Base-by-base conservation (phyloP, 2,113 vertebrate species). In the Pedionomus torquatus region DNA sequence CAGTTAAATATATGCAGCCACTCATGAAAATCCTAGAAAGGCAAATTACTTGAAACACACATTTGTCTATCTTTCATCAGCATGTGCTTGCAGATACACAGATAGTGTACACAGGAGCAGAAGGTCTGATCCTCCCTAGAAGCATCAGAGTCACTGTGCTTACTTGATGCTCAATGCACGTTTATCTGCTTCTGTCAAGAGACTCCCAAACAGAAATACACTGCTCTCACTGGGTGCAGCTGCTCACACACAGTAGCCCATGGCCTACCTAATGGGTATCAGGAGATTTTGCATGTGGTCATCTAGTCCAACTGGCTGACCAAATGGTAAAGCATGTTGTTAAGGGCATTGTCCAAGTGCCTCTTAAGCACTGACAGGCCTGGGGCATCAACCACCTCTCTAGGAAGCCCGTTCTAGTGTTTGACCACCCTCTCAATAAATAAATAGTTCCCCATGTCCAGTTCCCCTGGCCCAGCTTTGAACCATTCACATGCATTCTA, bases 1-100 rank as follows among this genome's bases (percentile, higher is more conserved):
- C n/a, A 75, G 78, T 69, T 63, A 69, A 43, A 52, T 71, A 39
- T 18, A 31, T 41, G 4, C 25, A 90, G 35, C 16, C 20, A 35
- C 35, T 86, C 68, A 37, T 60, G 30, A 80, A 95, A 81, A 78
- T 63, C 77, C 51, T 84, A 75, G 82, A 90, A 94, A 81, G 79
- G 21, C 28, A 77, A 88, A 83, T 92, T 63, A 66, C 69, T 86
- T 90, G 51, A 90, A 74, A 39, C 10, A 79, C 11, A 18, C 9
- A 13, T 88, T 96, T 46, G 2, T n/a, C 63, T 76, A 5, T 69
- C 43, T 95, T 85, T 49, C 66, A 18, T 80, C 66, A 91, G 15
- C 52, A 25, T 7, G 31, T 30, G 33, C 37, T 94, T 16, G 57
- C 55, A 57, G 78, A 85, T 57, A 39, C 23, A 41, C 21, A 76